Base-by-base conservation (phyloP, 2,888 invertebrate species). In the Agonopterix alstromeriana region DNA sequence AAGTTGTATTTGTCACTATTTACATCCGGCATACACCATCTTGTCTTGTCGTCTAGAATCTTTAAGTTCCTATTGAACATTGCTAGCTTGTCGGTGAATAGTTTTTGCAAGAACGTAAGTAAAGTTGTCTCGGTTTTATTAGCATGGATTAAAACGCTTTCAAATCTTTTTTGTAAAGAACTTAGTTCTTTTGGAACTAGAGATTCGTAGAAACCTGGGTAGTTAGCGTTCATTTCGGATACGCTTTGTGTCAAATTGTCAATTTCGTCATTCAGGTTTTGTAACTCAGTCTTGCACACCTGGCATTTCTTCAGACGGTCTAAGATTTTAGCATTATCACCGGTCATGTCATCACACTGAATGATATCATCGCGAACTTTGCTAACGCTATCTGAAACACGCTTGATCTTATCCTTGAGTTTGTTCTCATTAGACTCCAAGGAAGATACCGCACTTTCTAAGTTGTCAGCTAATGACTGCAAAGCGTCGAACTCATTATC, bases 1-100 rank as follows among this genome's bases (percentile, higher is more conserved):
- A 98, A 90, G 70, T 97, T 97, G 73, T 97, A 98, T 73, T 94
- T 94, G 69, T 98, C 98, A 66, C 96, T 97, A 36, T 94, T 93
- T 1, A 94, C 91, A 69, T 98, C 97, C 0, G 97, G 96, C 65
- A 94, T 91, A 73, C 98, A 98, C 97, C 98, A 98, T 10, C 93
- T 90, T 1, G 97, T 93, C 78, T 98, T 98, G 68, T 98, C 98
- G 54, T 94, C 94, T 56, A 95, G 93, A 1, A 94, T 93, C 46
- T 92, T 90, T 8, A 98, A 91, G 69, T 95, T 93, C 60, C 97
- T 91, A 63, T 95, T 94, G 38, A 97, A 90, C 70, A 94, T 94
- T 44, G 92, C 92, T 49, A 95, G 91, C 67, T 96, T 97, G 57
- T 97, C 97, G 44, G 93, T 93, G 64, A 97, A 96, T 58, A 94